Percentiles rank a stretch among this genome's conserved stretches.
Evolutionary conservation across 2,797 vertebrate genomes (phyloP).

Genomic region (Gambusia yucatana): DNA sequence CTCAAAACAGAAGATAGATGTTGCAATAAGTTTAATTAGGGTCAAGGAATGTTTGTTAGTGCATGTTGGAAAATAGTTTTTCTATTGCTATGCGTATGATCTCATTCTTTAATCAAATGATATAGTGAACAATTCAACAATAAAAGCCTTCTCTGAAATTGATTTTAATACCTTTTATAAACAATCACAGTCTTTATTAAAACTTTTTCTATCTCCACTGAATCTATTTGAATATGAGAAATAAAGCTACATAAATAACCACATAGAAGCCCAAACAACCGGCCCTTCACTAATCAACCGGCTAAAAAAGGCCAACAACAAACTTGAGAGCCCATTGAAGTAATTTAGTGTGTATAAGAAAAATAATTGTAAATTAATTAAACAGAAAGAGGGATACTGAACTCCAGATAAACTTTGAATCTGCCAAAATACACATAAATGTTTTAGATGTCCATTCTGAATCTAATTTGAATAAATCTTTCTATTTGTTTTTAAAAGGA

Average conservation of each 20-base stretch:
- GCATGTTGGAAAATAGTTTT: background rate
- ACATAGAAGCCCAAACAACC: background rate
- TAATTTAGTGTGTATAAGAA: background rate
- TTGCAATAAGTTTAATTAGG: slow-evolving; percentile 17
- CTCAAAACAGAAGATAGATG: background rate
- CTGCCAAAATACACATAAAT: background rate
- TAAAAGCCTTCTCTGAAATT: background rate
- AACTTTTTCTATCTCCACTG: background rate
- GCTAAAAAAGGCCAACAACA: background rate
- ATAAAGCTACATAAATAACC: background rate
- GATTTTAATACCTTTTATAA: background rate
- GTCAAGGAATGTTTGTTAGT: slow-evolving; percentile 15
- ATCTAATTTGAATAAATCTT: background rate
- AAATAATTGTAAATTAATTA: background rate
- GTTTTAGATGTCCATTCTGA: background rate
- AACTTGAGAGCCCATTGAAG: background rate
- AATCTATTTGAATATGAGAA: background rate
- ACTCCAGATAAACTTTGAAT: background rate
- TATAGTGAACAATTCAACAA: background rate
- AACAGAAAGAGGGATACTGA: background rate
- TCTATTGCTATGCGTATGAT: background rate
- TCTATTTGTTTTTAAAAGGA: background rate
- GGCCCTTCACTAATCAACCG: background rate
- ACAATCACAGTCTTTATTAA: background rate
- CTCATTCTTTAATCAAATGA: background rate